Conservation (phyloP, 2,888 invertebrate genomes). For the Nomada flava region DNA sequence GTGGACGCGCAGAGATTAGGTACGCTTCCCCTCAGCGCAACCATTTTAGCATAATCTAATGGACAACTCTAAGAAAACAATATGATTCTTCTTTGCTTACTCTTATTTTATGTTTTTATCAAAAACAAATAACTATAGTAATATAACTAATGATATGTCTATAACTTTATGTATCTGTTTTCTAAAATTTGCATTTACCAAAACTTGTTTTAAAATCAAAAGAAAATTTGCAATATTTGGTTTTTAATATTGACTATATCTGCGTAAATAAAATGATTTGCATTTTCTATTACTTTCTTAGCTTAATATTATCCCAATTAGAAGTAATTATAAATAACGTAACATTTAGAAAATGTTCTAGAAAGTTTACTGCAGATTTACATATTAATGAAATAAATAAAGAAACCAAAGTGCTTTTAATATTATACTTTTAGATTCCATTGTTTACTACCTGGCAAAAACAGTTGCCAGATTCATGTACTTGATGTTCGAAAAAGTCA, state of each 20-base stretch:
- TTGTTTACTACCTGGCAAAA: conserved; percentile 77
- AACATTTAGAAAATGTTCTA: no score
- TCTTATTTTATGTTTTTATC: neutral
- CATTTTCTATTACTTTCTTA: no score
- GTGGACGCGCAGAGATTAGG: conserved; percentile 70
- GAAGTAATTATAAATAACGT: no score
- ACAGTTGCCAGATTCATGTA: conserved; percentile 76
- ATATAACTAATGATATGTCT: no score
- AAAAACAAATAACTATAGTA: neutral
- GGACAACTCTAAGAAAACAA: conserved; percentile 43
- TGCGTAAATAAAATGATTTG: no score
- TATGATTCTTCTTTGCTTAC: conserved; percentile 24
- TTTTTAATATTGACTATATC: neutral
- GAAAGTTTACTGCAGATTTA: neutral
- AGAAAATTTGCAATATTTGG: no score
- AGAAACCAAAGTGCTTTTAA: neutral
- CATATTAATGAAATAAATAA: neutral
- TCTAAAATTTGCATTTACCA: no score
- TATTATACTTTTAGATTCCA: neutral
- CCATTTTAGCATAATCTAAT: conserved; percentile 33
- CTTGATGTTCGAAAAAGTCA: conserved; percentile 20
- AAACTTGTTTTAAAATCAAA: no score
- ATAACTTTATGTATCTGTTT: no score
- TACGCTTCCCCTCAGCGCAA: conserved; percentile 76
- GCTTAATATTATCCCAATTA: no score